These are phyloP conservation scores for Drosophila elegans DNA, from an alignment of 1,140 invertebrate species.

Conservation along the genomic window DNA sequence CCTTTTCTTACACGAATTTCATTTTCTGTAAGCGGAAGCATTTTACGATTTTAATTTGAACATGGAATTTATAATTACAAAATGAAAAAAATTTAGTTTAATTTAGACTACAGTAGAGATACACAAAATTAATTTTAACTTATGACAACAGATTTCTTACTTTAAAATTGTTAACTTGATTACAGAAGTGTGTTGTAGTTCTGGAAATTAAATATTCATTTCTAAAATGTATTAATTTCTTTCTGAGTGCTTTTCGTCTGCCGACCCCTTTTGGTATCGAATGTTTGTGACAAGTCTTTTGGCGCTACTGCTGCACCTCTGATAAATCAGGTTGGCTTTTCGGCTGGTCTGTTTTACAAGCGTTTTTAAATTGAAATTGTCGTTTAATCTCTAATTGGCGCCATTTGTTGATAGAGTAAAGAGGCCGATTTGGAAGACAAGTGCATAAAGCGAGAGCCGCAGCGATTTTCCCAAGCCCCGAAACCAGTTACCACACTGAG, in stretches of 20 bases:
- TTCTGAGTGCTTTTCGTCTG: neutral
- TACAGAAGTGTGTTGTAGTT: too few relatives aligned
- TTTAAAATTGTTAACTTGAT: too few relatives aligned
- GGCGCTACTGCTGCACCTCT: conserved; percentile 8
- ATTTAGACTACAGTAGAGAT: too few relatives aligned
- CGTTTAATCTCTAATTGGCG: conserved; percentile 75
- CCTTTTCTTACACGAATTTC: too few relatives aligned
- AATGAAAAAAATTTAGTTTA: too few relatives aligned
- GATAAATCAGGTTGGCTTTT: conserved; percentile 34
- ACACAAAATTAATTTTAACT: too few relatives aligned
- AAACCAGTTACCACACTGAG: conserved; percentile 60
- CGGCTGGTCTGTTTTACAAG: conserved; percentile 43
- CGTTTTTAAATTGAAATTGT: conserved; percentile 73
- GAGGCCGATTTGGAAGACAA: conserved; percentile 44
- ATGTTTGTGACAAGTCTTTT: conserved; percentile 35
- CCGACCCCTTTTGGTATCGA: neutral
- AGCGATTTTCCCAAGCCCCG: conserved; percentile 48
- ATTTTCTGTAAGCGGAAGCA: too few relatives aligned
- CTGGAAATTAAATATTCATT: too few relatives aligned
- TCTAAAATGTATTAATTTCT: neutral
- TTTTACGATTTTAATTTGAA: too few relatives aligned
- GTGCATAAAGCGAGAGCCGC: conserved; percentile 53
- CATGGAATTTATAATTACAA: too few relatives aligned
- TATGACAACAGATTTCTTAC: too few relatives aligned
- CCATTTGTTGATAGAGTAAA: conserved; percentile 59